Base-by-base conservation (phyloP, 2,113 vertebrate genomes). In the Promerops cafer region DNA sequence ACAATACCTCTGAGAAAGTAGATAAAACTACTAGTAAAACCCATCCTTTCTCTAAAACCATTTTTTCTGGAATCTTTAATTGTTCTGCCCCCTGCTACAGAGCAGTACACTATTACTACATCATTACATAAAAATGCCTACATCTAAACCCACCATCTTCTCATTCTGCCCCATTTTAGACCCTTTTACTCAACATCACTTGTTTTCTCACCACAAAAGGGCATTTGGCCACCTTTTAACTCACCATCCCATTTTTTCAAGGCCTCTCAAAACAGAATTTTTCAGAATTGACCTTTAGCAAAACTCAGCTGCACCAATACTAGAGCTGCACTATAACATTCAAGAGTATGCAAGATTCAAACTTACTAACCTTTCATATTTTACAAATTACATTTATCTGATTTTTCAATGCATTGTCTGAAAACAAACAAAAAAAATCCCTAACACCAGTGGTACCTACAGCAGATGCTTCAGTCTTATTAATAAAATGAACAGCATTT, bases 1-100 rank as follows among this genome's bases (percentile, higher is more conserved):
- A 52, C 14, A 42, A 3, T 13, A 87, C 5, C 23, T 59, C 23
- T 1, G 0, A 60, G 65, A 47, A 63, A 69, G 10, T 0, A n/a
- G 8, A 35, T 17, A 30, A 37, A 95, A 45, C 7, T 27, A 28
- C 9, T 5, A 57, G 26, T 57, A 59, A 61, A 80, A 54, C 10
- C 7, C 63, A 35, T 26, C 9, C n/a, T 30, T 49, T 81, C 31
- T 44, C 49, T 52, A 35, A 79, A 64, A 81, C 5, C 3, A n/a
- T 0, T 27, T 80, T 28, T 69, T 50, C 21, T 31, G 26, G 10
- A 47, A 66, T 54, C 45, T 89, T 74, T 4, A 61, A 10, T 22
- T 83, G 54, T 23, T 83, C 54, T 83, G 39, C 7, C 26, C 33
- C 14, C 49, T 64, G 7, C 18, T 65, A 61, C 1, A n/a, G 7